Evolutionary conservation across 2,797 vertebrate genomes (phyloP).

Genomic region (Carcharodon carcharias): DNA sequence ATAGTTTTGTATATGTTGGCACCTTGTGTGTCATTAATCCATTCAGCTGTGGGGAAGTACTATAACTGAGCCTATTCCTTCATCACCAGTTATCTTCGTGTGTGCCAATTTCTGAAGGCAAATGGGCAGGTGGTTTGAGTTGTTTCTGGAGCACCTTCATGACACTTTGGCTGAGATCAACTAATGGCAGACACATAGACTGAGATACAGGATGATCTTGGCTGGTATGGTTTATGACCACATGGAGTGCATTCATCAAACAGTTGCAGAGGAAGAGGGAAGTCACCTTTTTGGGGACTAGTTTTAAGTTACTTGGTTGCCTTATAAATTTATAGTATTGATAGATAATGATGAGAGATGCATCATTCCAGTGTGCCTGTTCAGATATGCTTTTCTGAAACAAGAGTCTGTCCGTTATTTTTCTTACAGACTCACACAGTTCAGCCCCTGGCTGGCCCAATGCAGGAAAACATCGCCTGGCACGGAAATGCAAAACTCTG

Average conservation of each 20-base stretch:
- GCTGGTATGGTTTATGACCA: neutral
- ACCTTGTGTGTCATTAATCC: neutral
- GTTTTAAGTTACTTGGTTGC: neutral
- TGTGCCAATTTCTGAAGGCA: neutral
- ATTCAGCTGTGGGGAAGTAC: neutral
- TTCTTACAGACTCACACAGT: conserved; percentile 67
- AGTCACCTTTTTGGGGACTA: neutral
- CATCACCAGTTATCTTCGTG: neutral
- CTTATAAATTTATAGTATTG: neutral
- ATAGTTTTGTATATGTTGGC: neutral
- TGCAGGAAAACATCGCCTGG: conserved; percentile 41
- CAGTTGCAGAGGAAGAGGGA: neutral
- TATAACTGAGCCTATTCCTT: neutral
- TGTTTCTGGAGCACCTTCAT: neutral
- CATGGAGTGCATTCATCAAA: neutral
- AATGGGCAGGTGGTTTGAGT: neutral
- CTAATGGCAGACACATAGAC: neutral
- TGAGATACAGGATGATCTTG: neutral
- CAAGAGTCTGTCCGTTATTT: neutral
- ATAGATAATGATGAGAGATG: neutral
- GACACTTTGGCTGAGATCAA: neutral
- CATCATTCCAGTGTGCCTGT: neutral
- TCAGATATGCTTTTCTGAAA: neutral
- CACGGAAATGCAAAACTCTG: neutral
- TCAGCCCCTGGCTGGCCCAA: conserved; percentile 77